phyloP scores from a whole-genome alignment of 2,113 vertebrate species.

The Chiloscyllium plagiosum region DNA sequence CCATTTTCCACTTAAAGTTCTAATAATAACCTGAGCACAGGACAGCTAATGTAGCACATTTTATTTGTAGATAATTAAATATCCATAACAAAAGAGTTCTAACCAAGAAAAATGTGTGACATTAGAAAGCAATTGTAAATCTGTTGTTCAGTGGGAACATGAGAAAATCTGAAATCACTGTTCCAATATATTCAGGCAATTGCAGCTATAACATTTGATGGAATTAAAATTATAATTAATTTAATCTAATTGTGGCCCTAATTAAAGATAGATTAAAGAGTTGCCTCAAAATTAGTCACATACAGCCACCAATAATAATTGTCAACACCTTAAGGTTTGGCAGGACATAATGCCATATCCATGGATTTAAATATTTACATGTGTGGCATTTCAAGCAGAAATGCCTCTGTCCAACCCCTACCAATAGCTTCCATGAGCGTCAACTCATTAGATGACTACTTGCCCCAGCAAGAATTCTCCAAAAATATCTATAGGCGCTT shows the following conservation, averaged over 20 bases:
- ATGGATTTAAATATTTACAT: background rate
- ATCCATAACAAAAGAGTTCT: background rate
- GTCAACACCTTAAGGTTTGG: background rate
- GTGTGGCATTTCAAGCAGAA: background rate
- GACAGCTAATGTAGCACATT: no score
- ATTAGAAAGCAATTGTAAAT: background rate
- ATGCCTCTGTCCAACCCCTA: background rate
- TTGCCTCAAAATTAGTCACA: background rate
- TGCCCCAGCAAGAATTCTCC: background rate
- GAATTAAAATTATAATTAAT: background rate
- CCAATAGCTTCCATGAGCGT: background rate
- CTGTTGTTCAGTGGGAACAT: background rate
- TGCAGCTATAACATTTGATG: background rate
- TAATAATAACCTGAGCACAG: background rate
- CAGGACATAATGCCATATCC: background rate
- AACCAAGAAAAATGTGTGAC: background rate
- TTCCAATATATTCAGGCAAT: background rate
- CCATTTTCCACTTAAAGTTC: background rate
- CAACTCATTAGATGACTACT: background rate
- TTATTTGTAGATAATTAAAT: constrained; percentile 1
- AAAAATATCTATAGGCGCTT: background rate
- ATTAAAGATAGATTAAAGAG: background rate
- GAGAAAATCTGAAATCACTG: background rate
- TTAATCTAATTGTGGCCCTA: background rate
- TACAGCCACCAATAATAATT: background rate